Percentiles rank a stretch among this genome's conserved stretches.
These are phyloP conservation scores for Zelleria hepariella DNA, from an alignment of 2,888 invertebrate genomes.

Conservation along the genomic window DNA sequence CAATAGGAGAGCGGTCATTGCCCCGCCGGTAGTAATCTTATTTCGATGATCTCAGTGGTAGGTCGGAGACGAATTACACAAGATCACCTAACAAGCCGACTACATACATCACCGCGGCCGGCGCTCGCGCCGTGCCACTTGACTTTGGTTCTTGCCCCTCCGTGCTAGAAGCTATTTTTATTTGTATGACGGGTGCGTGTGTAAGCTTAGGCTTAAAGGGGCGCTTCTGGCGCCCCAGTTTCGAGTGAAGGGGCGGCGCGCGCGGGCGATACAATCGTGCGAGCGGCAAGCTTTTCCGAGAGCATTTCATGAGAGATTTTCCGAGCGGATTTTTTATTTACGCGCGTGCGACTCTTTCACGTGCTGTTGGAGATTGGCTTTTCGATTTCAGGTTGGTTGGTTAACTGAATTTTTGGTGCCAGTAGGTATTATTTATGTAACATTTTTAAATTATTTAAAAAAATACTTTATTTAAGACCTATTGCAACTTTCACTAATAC, in stretches of 20 bases:
- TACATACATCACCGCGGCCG: background rate
- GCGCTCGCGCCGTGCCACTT: background rate
- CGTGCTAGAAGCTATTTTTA: background rate
- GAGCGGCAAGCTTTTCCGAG: background rate
- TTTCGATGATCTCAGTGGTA: constrained; percentile 3
- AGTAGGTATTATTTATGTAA: background rate
- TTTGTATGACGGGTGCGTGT: background rate
- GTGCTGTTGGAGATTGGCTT: background rate
- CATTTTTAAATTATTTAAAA: background rate
- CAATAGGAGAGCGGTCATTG: constrained; percentile 1
- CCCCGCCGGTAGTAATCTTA: background rate
- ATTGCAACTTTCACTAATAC: too few relatives aligned
- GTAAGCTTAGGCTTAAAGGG: constrained; percentile 1
- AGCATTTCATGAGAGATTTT: constrained; percentile 8
- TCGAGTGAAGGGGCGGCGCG: constrained; percentile 31
- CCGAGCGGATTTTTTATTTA: constrained; percentile 7
- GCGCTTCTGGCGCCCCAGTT: constrained; percentile 34
- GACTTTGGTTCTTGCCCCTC: background rate
- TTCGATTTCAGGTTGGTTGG: background rate
- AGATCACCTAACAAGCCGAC: background rate
- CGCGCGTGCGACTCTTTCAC: too few relatives aligned
- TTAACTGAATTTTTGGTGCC: too few relatives aligned
- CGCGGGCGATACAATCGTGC: constrained; percentile 20
- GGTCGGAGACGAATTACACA: constrained; percentile 3
- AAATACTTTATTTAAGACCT: too few relatives aligned